phyloP scores from a whole-genome alignment of 2,113 vertebrate genomes.

The Alaudala cheleensis region DNA sequence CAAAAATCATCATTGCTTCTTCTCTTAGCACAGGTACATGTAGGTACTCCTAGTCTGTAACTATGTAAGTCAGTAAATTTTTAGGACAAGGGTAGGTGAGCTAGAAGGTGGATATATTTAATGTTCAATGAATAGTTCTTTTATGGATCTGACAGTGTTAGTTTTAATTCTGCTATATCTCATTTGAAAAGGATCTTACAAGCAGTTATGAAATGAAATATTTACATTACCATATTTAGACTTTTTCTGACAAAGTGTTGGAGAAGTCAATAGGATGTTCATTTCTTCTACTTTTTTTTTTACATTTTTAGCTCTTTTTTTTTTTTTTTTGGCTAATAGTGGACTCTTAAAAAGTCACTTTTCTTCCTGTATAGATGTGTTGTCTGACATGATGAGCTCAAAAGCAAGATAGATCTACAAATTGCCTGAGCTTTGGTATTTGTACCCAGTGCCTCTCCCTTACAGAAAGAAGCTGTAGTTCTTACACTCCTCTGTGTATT shows the following conservation, averaged over 20 bases:
- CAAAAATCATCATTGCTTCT: neutral
- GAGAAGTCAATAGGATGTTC: neutral
- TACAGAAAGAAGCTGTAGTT: neutral
- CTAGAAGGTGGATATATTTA: neutral
- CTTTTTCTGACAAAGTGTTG: neutral
- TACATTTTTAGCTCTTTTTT: neutral
- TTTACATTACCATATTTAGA: neutral
- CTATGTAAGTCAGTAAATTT: neutral
- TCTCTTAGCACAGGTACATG: neutral
- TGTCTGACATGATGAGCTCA: neutral
- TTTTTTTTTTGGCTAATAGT: neutral
- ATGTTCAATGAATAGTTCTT: neutral
- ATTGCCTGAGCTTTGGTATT: neutral
- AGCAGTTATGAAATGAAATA: neutral
- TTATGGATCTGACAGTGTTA: neutral
- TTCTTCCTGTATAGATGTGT: neutral
- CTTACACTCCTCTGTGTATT: neutral
- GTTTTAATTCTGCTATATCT: neutral
- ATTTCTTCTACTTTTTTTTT: neutral
- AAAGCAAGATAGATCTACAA: neutral
- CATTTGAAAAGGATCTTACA: neutral
- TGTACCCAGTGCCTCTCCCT: neutral
- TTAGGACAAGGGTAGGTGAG: neutral
- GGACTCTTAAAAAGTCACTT: neutral
- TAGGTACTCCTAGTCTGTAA: neutral